phyloP scores from a whole-genome alignment of 1,140 invertebrate genomes.

The Zaprionus capensis region DNA sequence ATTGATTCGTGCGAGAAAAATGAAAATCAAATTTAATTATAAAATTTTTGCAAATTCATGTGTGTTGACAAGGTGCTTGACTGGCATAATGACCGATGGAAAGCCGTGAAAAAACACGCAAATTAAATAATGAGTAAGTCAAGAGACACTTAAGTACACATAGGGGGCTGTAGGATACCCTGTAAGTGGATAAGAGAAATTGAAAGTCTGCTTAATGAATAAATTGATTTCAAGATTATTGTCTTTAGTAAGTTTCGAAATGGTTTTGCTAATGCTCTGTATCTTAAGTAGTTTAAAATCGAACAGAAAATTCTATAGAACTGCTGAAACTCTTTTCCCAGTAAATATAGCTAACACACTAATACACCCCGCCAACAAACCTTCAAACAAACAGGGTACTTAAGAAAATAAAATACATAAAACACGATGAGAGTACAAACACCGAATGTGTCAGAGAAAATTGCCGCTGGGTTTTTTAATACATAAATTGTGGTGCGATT shows the following conservation, averaged over 20 bases:
- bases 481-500: slow-evolving; percentile 56
- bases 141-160: not conserved
- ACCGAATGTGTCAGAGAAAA: slow-evolving; percentile 51
- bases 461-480: slow-evolving; percentile 28
- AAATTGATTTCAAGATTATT: no score
- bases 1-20: not conserved
- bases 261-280: no score
- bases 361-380: not conserved
- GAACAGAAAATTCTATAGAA: not conserved
- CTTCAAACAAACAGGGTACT: slow-evolving; percentile 2
- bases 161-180: not conserved
- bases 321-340: not conserved
- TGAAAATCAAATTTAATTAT: slow-evolving; percentile 33
- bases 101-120: slow-evolving; percentile 23
- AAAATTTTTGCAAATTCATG: slow-evolving; percentile 35
- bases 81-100: slow-evolving; percentile 55
- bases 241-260: no score
- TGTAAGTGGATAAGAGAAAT: not conserved
- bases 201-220: not conserved
- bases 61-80: slow-evolving; percentile 69
- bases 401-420: slow-evolving; percentile 11
- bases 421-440: slow-evolving; percentile 36
- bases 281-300: no score
- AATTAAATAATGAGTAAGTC: slow-evolving; percentile 24
- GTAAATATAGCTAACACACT: not conserved